Evolutionary conservation across 2,888 invertebrate species (phyloP), one percentile per base, ranked within the genome.

Genomic region (Griposia aprilina): DNA sequence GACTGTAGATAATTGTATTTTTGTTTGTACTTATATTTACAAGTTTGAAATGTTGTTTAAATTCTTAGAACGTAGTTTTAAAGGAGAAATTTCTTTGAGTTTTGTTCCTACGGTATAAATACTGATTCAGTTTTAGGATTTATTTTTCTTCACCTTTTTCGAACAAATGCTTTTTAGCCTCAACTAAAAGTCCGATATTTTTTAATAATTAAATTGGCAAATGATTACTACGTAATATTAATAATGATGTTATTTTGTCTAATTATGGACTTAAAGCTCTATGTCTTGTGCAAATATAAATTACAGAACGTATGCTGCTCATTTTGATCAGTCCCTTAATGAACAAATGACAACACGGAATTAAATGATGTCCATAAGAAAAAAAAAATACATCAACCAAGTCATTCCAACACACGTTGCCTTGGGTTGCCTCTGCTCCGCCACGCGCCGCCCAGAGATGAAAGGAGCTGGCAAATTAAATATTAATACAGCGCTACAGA

Each of bases 401-500:
- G 50, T 36, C 57, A 59, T 74, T 57, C 15, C 55, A 62, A 23
- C 50, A 48, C 45, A 55, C 60, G 8, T 26, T 15, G 23, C 23
- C 15, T 17, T 17, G n/a, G 17, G 41, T 23, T n/a, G 55, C 30
- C 17, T 83, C 69, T 72, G 75, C 60, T 41, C 68, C 50, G 26
- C 30, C 52, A 60, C 48, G 63, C 50, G 23, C 30, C 59, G 62
- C 52, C 17, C 48, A 30, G 71, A 75, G 60, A 81, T 85, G 71
- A 83, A 81, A 85, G 81, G 62, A 41, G 62, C 81, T 57, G 36
- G 10, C 55, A 65, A 71, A 75, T 83, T 85, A 85, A 81, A 81
- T 83, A 83, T 83, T 85, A 83, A 82, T 60, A 65, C 68, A 62
- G 81, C 30, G 45, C 41, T 60, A 15, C 41, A 67, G 36, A 69